Evolutionary conservation across 2,888 invertebrate species (phyloP), one percentile per base, ranked within the genome.

Genomic region (Xestia sexstrigata): DNA sequence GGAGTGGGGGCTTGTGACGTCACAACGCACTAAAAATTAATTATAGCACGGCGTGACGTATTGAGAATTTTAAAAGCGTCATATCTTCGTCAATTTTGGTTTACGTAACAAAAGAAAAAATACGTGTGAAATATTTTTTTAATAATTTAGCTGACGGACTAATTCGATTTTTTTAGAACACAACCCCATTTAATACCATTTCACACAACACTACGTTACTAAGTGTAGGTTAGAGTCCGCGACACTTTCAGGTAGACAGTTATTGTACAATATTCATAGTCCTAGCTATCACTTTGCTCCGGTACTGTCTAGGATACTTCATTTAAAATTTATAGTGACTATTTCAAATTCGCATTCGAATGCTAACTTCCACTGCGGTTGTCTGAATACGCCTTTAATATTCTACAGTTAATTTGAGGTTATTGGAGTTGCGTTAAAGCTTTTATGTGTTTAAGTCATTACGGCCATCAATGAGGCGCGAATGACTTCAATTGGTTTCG

Each of bases 321-420:
- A 92, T 93, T 91, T 90, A 91, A 92, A 89, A 93, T 93, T 93
- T 93, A 93, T 91, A 84, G 90, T 67, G 87, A 88, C 91, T 90
- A 91, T 93, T 93, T 89, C 89, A 88, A 90, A 91, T 90, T 90
- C 89, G 89, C 88, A 89, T 90, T 87, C 90, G 85, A 90, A 90
- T 90, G 87, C 88, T 89, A 91, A 83, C 88, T 89, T 89, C 87
- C 81, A 87, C 80, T 83, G 86, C 86, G 84, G 87, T 83, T 66
- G 78, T 85, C 83, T 81, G 87, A 86, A 85, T 79, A 78, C 78
- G 47, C 63, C 88, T 90, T 90, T 89, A 92, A 92, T 91, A 92
- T 92, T 90, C 86, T 91, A 88, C 77, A 72, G 82, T 84, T 90
- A 88, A 90, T 90, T 90, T 89, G 85, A 87, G 82, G 88, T 88